Conservation (phyloP, 2,797 vertebrate genomes). For the Triplophysa bombifrons region DNA sequence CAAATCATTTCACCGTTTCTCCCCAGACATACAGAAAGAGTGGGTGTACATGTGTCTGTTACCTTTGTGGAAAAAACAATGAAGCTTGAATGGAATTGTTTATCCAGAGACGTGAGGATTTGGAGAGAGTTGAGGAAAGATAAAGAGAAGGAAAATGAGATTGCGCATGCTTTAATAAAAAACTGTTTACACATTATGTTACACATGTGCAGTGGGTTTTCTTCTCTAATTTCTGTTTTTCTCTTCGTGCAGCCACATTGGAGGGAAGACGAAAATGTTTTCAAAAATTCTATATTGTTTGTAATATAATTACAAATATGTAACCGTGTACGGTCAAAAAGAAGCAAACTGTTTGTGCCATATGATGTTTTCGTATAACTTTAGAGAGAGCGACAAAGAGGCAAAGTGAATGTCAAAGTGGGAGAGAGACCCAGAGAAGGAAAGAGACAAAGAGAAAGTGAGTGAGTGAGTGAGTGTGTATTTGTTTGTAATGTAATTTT, state of each 20-base stretch:
- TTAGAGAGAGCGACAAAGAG: no score
- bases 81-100: constrained; percentile 10
- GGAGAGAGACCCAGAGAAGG: not conserved
- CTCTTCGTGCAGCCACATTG: not conserved
- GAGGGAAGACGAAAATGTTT: not conserved
- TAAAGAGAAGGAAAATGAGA: not conserved
- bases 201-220: not conserved
- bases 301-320: no score
- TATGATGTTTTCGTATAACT: not conserved
- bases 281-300: no score
- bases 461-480: no score
- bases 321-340: no score
- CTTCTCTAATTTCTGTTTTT: not conserved
- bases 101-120: constrained; percentile 15
- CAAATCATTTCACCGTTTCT: constrained; percentile 60
- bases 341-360: no score
- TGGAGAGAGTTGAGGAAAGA: constrained; percentile 1
- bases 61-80: constrained; percentile 12
- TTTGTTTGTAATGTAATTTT: no score
- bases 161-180: not conserved
- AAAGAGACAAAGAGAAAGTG: not conserved
- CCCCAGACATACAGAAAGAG: constrained; percentile 37
- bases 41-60: constrained; percentile 20
- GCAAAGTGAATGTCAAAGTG: not conserved
- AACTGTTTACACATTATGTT: no score